phyloP scores from a whole-genome alignment of 2,888 invertebrate species.

The Agapostemon virescens region DNA sequence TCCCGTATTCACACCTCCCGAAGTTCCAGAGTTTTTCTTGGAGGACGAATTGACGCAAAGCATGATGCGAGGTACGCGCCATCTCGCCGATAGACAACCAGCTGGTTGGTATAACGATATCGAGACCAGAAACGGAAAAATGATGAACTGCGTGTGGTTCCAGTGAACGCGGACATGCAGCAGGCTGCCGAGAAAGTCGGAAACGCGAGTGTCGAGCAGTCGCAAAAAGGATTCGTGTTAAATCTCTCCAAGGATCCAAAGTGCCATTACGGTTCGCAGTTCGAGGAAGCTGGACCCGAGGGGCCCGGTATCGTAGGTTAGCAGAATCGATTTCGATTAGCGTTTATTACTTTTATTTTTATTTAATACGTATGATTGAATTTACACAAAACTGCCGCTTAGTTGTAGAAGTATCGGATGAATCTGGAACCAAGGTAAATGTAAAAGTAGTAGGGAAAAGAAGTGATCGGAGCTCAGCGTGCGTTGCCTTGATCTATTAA shows the following conservation, averaged over 20 bases:
- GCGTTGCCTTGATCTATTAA: neutral
- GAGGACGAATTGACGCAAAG: constrained; percentile 76
- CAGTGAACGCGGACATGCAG: constrained; percentile 41
- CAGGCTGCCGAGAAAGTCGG: constrained; percentile 55
- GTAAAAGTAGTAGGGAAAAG: neutral
- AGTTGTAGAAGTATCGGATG: constrained; percentile 77
- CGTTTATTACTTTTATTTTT: neutral
- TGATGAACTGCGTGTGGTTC: too few species aligned
- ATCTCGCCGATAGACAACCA: neutral
- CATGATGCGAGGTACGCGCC: constrained; percentile 71
- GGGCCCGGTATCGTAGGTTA: constrained; percentile 78
- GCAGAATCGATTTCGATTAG: constrained; percentile 15
- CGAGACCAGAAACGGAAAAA: neutral
- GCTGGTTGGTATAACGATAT: neutral
- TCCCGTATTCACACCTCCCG: constrained; percentile 89
- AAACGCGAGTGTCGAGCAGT: constrained; percentile 70
- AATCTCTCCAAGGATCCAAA: constrained; percentile 87
- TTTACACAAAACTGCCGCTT: constrained; percentile 62
- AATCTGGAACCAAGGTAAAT: constrained; percentile 75
- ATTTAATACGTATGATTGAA: constrained; percentile 49
- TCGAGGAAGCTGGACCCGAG: constrained; percentile 78
- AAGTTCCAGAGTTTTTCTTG: constrained; percentile 82
- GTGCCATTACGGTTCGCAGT: constrained; percentile 88
- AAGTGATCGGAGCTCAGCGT: neutral
- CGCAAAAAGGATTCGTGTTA: constrained; percentile 84